Conservation (phyloP, 1,140 invertebrate species). For the Nephila pilipes region DNA sequence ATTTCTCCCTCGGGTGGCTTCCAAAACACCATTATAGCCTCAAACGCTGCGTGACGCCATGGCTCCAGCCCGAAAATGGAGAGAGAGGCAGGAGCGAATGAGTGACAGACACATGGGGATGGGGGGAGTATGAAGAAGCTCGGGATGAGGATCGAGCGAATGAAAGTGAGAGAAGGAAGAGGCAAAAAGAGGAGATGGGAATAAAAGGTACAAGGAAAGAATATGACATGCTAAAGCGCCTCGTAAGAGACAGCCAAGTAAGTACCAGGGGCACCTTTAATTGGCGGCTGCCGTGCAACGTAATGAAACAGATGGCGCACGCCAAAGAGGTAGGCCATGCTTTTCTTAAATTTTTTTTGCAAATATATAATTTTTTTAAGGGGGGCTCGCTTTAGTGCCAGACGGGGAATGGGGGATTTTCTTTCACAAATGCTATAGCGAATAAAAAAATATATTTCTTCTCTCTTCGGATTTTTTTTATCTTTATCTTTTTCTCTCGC, state of each 20-base stretch:
- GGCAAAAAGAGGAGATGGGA: constrained; percentile 45
- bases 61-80: constrained; percentile 65
- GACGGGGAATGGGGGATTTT: constrained; percentile 61
- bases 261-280: constrained; percentile 74
- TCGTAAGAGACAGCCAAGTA: constrained; percentile 69
- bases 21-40: constrained; percentile 76
- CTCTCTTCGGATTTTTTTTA: background rate
- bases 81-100: constrained; percentile 62
- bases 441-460: constrained; percentile 36
- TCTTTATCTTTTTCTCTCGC: background rate
- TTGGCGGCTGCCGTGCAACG: constrained; percentile 62
- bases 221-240: constrained; percentile 76
- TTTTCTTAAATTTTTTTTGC: constrained; percentile 46
- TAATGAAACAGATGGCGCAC: constrained; percentile 76
- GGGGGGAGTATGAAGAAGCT: constrained; percentile 4
- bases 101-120: constrained; percentile 24
- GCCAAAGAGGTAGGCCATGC: constrained; percentile 63
- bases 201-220: constrained; percentile 72
- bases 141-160: background rate
- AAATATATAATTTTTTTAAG: constrained; percentile 70
- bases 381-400: constrained; percentile 49
- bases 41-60: constrained; percentile 71
- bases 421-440: constrained; percentile 72
- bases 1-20: constrained; percentile 70
- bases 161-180: constrained; percentile 31